These are phyloP conservation scores for Drosophila lacteicornis DNA, from an alignment of 1,140 invertebrate genomes.

Conservation along the genomic window DNA sequence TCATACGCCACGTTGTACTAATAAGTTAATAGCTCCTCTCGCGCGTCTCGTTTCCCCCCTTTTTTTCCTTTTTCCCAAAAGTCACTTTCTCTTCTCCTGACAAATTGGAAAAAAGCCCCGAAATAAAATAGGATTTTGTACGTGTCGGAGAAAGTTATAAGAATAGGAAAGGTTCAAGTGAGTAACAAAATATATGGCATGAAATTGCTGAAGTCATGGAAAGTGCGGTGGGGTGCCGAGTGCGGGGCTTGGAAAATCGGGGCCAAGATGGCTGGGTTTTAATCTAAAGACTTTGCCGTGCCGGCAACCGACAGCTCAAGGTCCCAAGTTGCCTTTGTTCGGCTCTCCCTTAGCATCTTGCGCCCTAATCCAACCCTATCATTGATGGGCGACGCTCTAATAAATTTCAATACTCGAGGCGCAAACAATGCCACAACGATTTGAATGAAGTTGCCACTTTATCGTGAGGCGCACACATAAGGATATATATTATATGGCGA, in stretches of 20 bases:
- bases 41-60: neutral
- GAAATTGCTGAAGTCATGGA: slow-evolving; percentile 41
- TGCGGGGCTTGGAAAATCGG: slow-evolving; percentile 3
- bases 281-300: slow-evolving; percentile 32
- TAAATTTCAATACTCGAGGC: slow-evolving; percentile 55
- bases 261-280: slow-evolving; percentile 33
- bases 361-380: slow-evolving; percentile 42
- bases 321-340: slow-evolving; percentile 26
- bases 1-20: slow-evolving; percentile 74
- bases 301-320: slow-evolving; percentile 58
- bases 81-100: slow-evolving; percentile 59
- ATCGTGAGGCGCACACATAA: slow-evolving; percentile 23
- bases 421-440: slow-evolving; percentile 59
- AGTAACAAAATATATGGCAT: slow-evolving; percentile 37
- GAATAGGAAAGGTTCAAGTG: slow-evolving; percentile 48
- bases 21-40: slow-evolving; percentile 71
- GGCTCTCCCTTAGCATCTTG: slow-evolving; percentile 21
- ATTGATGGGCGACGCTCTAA: slow-evolving; percentile 53
- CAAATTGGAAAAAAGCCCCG: slow-evolving; percentile 71
- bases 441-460: slow-evolving; percentile 63
- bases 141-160: slow-evolving; percentile 47
- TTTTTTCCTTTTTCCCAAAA: slow-evolving; percentile 4
- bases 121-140: slow-evolving; percentile 80
- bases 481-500: slow-evolving; percentile 19
- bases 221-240: neutral